A percentile compares a stretch with the other conserved stretches of the same genome.
Conservation (phyloP, 2,888 invertebrate genomes). For the Zaprionus lineosus region DNA sequence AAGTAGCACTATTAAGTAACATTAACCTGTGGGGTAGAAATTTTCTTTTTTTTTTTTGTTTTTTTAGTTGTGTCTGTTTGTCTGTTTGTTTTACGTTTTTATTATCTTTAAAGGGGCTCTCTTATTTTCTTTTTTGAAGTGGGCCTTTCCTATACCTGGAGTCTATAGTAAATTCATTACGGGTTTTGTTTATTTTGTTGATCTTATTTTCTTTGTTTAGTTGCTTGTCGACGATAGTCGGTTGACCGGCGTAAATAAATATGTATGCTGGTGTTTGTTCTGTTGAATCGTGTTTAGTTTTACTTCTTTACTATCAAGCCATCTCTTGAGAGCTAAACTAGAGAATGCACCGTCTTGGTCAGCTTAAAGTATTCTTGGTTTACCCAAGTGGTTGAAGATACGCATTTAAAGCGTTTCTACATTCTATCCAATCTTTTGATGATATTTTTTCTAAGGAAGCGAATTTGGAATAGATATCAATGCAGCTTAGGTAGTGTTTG, state of each 20-base stretch:
- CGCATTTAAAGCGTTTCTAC: background rate
- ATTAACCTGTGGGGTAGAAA: background rate
- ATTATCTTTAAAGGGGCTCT: background rate
- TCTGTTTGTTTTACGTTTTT: background rate
- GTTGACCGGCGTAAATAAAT: too few species aligned
- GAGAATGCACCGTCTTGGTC: background rate
- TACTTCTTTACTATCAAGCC: conserved; percentile 1
- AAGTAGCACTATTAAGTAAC: background rate
- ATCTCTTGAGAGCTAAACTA: conserved; percentile 5
- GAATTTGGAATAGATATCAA: background rate
- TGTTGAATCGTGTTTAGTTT: conserved; percentile 1
- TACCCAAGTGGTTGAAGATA: background rate
- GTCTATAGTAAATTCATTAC: too few species aligned
- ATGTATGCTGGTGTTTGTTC: background rate
- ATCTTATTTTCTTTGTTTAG: too few species aligned
- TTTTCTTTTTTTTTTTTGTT: conserved; percentile 1
- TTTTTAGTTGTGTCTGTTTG: background rate
- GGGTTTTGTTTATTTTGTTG: too few species aligned
- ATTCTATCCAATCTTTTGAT: conserved; percentile 2
- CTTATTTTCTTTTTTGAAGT: background rate
- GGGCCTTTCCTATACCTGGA: too few species aligned
- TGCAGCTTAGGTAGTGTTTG: conserved; percentile 1
- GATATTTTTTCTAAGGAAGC: background rate
- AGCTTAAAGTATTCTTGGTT: background rate
- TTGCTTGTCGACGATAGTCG: too few species aligned